Conservation (phyloP, 2,888 invertebrate genomes). For the Patella pellucida region DNA sequence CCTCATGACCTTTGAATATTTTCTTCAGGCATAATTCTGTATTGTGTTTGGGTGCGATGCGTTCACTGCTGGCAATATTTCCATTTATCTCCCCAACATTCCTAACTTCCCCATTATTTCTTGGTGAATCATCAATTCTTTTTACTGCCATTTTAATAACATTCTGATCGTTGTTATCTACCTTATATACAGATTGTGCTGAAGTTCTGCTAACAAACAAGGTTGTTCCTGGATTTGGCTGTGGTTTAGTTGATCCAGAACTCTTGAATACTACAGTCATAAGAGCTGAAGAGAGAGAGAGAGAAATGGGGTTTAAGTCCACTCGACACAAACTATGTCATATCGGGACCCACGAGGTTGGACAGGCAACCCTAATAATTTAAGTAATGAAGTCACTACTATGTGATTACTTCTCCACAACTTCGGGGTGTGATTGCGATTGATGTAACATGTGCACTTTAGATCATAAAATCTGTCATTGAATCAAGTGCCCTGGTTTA, state of each 20-base stretch:
- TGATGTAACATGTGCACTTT: no score
- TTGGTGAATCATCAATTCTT: not conserved
- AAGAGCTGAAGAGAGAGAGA: constrained; percentile 52
- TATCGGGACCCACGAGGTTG: no score
- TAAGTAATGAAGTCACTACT: not conserved
- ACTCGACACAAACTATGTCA: no score
- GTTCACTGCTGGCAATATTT: not conserved
- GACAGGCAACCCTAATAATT: no score
- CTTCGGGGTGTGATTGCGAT: no score
- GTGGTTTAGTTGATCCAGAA: constrained; percentile 38
- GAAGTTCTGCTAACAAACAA: constrained; percentile 42
- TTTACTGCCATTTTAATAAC: not conserved
- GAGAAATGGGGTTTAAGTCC: no score
- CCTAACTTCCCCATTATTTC: not conserved
- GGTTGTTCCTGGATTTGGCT: constrained; percentile 52
- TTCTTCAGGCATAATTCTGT: constrained; percentile 38
- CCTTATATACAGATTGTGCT: not conserved
- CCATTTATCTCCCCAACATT: not conserved
- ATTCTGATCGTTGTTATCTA: not conserved
- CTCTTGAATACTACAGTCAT: constrained; percentile 62
- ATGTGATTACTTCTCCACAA: no score
- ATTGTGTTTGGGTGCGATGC: not conserved
- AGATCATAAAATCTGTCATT: no score
- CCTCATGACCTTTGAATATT: constrained; percentile 33
- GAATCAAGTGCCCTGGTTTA: no score